These are phyloP conservation scores for Acanthis flammea DNA, from an alignment of 2,797 vertebrate species.

Conservation along the genomic window DNA sequence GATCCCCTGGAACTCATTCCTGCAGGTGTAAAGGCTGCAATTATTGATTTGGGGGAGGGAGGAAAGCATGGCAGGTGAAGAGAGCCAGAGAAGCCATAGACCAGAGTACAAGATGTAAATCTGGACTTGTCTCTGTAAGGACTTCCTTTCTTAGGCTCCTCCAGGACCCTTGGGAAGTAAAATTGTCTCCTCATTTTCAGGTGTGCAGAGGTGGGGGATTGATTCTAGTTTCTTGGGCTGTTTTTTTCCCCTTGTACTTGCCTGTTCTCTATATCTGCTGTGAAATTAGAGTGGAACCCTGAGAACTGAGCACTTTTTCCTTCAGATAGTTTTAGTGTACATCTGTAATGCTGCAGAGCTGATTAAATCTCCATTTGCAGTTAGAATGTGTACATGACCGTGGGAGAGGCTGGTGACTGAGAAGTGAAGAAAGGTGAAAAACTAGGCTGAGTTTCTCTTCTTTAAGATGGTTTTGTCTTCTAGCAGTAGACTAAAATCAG, in stretches of 20 bases:
- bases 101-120: background rate
- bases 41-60: background rate
- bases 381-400: background rate
- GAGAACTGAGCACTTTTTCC: background rate
- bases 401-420: background rate
- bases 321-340: background rate
- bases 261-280: background rate
- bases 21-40: accelerated
- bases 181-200: background rate
- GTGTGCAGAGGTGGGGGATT: background rate
- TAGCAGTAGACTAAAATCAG: background rate
- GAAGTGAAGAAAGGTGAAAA: background rate
- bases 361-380: background rate
- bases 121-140: background rate
- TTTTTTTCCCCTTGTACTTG: background rate
- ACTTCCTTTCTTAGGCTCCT: background rate
- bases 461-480: background rate
- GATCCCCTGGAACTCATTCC: background rate
- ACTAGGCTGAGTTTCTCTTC: background rate
- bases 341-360: background rate
- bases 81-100: background rate
- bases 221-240: background rate
- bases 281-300: background rate
- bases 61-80: background rate
- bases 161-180: background rate